phyloP scores from a whole-genome alignment of 2,888 invertebrate genomes.

The Andrena fulva region DNA sequence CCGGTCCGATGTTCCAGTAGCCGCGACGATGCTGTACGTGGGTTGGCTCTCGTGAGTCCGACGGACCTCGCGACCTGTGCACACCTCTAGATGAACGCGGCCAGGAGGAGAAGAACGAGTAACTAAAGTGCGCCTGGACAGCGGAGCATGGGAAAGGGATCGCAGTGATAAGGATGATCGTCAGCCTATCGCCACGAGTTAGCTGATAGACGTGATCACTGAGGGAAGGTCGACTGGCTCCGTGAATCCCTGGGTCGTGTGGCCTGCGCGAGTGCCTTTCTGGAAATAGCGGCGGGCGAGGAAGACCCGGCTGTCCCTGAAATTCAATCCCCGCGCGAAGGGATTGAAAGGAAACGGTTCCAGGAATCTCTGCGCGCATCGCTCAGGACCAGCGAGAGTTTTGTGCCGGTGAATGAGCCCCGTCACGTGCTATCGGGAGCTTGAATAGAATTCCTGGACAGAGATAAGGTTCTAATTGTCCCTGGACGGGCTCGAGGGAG shows the following conservation, averaged over 20 bases:
- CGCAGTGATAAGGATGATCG: slow-evolving; percentile 21
- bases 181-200: not conserved
- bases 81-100: not conserved
- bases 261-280: slow-evolving; percentile 47
- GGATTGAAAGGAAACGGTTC: slow-evolving; percentile 56
- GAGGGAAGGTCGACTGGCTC: not conserved
- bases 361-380: slow-evolving; percentile 37
- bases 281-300: slow-evolving; percentile 2
- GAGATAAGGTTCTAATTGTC: slow-evolving; percentile 53
- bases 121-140: not conserved
- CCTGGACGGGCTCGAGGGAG: not conserved
- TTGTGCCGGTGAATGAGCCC: slow-evolving; percentile 45
- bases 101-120: not conserved
- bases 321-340: slow-evolving; percentile 55
- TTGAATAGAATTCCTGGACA: slow-evolving; percentile 48
- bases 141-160: not conserved
- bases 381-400: slow-evolving; percentile 31
- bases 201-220: not conserved
- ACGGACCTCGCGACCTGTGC: slow-evolving; percentile 19
- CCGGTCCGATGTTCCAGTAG: not conserved
- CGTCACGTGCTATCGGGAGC: slow-evolving; percentile 49
- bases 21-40: slow-evolving; percentile 4
- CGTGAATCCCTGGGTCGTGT: not conserved
- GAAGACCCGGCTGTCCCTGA: slow-evolving; percentile 38
- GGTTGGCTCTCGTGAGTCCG: slow-evolving; percentile 26